Evolutionary conservation across 2,113 vertebrate species (phyloP).

Genomic region (Casuarius casuarius): DNA sequence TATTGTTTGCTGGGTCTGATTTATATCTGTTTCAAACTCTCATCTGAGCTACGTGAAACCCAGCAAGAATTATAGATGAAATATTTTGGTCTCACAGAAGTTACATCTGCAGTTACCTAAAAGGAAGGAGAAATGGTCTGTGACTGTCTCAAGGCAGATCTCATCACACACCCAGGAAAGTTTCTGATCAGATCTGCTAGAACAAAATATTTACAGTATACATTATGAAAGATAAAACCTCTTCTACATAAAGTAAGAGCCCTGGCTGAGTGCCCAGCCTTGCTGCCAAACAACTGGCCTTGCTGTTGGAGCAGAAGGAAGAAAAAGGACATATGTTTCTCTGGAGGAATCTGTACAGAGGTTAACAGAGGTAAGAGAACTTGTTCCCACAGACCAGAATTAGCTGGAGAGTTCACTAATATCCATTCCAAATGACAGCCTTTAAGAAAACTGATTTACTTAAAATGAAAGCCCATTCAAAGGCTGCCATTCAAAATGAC

Average conservation of each 20-base stretch:
- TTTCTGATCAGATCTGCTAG: neutral
- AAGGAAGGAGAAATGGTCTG: neutral
- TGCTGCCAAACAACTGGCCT: conserved; percentile 38
- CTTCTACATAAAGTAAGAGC: neutral
- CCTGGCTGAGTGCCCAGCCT: conserved; percentile 11
- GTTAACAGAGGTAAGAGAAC: neutral
- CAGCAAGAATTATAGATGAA: neutral
- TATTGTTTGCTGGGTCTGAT: neutral
- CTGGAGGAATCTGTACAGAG: neutral
- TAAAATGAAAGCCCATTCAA: neutral
- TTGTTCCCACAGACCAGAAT: neutral
- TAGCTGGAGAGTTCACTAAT: neutral
- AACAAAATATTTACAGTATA: conserved; percentile 23
- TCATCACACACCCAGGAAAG: neutral
- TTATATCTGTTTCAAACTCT: neutral
- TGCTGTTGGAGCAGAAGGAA: neutral
- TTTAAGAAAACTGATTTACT: neutral
- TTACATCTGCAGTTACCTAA: neutral
- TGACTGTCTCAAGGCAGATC: neutral
- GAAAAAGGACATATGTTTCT: neutral
- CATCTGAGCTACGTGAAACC: neutral
- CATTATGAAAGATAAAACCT: conserved; percentile 9
- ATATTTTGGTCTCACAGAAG: neutral
- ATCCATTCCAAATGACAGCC: neutral
- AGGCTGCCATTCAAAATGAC: neutral